Conservation (phyloP, 2,888 invertebrate genomes). For the Plusia festucae region DNA sequence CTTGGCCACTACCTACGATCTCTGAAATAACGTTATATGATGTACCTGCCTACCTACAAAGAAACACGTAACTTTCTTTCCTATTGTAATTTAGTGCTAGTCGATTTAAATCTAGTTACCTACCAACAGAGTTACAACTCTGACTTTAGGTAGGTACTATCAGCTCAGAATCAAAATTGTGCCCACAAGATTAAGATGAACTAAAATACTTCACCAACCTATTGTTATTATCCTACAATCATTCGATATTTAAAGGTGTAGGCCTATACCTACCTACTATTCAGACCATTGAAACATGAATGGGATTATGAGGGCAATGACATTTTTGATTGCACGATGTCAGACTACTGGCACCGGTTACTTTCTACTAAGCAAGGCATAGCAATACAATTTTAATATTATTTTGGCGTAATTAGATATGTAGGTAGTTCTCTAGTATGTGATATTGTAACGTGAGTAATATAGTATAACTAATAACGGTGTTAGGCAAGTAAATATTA, state of each 20-base stretch:
- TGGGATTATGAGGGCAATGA: constrained; percentile 4
- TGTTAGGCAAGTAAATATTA: no score
- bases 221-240: background rate
- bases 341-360: constrained; percentile 1
- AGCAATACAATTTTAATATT: background rate
- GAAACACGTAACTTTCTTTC: no score
- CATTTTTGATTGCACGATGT: constrained; percentile 2
- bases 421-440: background rate
- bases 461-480: no score
- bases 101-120: no score
- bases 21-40: no score
- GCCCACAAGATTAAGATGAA: no score
- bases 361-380: background rate
- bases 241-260: background rate
- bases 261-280: background rate
- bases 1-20: no score
- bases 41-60: no score
- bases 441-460: no score
- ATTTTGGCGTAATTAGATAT: background rate
- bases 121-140: no score
- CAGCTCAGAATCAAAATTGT: background rate
- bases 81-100: no score
- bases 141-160: no score
- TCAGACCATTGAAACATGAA: background rate
- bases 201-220: background rate